A percentile compares a stretch with the other conserved stretches of the same genome.
phyloP scores from a whole-genome alignment of 1,140 invertebrate genomes.

The Polypedilum pembai region DNA sequence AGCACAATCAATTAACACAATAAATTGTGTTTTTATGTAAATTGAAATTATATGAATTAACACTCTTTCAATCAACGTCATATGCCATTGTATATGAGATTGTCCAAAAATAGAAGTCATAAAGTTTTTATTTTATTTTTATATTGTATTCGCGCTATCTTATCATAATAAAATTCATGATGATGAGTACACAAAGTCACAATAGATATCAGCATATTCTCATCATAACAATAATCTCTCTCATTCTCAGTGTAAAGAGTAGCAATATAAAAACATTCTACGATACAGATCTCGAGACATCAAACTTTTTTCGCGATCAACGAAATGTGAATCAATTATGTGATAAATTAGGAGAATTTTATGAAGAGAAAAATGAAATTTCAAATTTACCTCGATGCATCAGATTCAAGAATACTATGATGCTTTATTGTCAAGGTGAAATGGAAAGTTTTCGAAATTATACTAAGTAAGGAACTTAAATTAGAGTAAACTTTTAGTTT shows the following conservation, averaged over 20 bases:
- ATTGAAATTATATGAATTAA: too few species aligned
- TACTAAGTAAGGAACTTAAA: not conserved
- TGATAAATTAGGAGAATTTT: not conserved
- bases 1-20: slow-evolving; percentile 4
- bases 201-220: too few species aligned
- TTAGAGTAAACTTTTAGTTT: not conserved
- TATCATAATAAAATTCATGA: not conserved
- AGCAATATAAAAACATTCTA: not conserved
- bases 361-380: not conserved
- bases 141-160: not conserved
- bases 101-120: not conserved
- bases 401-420: not conserved
- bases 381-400: not conserved
- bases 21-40: not conserved
- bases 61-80: not conserved
- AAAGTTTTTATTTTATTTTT: too few species aligned
- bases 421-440: not conserved
- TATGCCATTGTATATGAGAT: not conserved
- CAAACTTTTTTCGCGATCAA: not conserved
- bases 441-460: not conserved
- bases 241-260: not conserved
- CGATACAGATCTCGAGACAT: not conserved
- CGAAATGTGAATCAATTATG: not conserved
- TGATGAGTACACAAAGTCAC: too few species aligned
- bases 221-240: too few species aligned